Conservation (phyloP, 2,797 vertebrate genomes). For the Neosilurus mollespiculum region DNA sequence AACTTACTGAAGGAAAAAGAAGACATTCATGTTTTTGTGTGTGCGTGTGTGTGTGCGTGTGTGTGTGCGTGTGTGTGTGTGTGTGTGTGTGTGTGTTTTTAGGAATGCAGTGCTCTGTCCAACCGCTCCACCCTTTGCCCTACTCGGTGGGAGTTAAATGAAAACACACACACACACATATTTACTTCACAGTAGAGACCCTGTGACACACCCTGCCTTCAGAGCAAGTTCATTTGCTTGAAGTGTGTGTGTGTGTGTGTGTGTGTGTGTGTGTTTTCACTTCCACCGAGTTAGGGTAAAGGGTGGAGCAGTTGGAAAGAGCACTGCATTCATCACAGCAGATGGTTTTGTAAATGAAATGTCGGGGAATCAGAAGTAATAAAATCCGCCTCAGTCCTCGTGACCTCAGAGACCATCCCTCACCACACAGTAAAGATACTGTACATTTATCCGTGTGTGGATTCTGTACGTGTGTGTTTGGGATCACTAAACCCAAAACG, state of each 20-base stretch:
- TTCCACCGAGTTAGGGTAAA: no score
- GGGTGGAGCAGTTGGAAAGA: no score
- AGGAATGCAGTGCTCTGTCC: constrained; percentile 21
- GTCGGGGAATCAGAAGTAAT: not conserved
- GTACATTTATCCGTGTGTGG: not conserved
- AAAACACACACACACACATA: not conserved
- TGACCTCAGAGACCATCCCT: no score
- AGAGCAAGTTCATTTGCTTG: not conserved
- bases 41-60: constrained; percentile 2
- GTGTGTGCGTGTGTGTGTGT: constrained; percentile 8
- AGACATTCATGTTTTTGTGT: not conserved
- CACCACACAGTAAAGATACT: not conserved
- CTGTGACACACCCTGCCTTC: constrained; percentile 27
- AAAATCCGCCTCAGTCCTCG: no score
- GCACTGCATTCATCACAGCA: not conserved
- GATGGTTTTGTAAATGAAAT: not conserved
- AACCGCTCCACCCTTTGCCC: constrained; percentile 24
- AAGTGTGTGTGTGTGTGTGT: not conserved
- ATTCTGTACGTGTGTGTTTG: not conserved
- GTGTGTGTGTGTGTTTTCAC: not conserved
- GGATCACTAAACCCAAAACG: no score
- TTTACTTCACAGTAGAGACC: not conserved
- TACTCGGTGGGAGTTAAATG: not conserved
- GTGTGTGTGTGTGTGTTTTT: not conserved
- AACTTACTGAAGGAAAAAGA: not conserved